Evolutionary conservation across 2,113 vertebrate genomes (phyloP).

Genomic region (Arizona elegans): DNA sequence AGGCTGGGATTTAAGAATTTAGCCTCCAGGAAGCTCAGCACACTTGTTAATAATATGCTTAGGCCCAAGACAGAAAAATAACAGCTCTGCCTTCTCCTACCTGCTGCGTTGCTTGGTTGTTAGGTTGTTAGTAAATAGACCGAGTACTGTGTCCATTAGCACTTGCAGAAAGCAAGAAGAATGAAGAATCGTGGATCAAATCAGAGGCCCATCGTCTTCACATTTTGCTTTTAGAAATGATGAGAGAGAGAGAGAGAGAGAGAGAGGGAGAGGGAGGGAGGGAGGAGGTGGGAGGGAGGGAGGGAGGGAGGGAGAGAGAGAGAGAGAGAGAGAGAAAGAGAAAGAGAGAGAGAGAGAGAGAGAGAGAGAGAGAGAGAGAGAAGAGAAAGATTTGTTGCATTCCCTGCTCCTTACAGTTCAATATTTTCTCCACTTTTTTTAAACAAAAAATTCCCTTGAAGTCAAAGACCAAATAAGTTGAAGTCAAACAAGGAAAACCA

Average conservation of each 20-base stretch:
- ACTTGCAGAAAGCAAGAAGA: constrained; percentile 14
- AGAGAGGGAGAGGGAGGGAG: too few relatives aligned
- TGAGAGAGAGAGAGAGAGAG: background rate
- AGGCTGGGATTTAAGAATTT: constrained; percentile 46
- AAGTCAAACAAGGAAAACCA: background rate
- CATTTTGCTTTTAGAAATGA: background rate
- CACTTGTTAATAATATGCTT: constrained; percentile 59
- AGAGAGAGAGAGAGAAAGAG: background rate
- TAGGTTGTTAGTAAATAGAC: constrained; percentile 20
- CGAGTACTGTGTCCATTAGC: constrained; percentile 44
- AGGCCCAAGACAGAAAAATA: constrained; percentile 50
- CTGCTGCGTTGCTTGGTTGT: constrained; percentile 25
- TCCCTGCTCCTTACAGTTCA: background rate
- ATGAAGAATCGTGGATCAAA: background rate
- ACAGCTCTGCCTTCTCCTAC: constrained; percentile 42
- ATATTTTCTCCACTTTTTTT: background rate
- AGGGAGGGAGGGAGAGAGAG: too few relatives aligned
- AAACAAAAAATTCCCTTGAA: background rate
- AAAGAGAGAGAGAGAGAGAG: too few relatives aligned
- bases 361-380: too few relatives aligned
- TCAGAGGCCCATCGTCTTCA: background rate
- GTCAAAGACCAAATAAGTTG: background rate
- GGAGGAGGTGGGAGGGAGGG: too few relatives aligned
- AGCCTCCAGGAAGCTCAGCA: constrained; percentile 38
- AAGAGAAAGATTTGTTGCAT: background rate